phyloP scores from a whole-genome alignment of 2,797 vertebrate genomes.

The Brachyalestes nurse region DNA sequence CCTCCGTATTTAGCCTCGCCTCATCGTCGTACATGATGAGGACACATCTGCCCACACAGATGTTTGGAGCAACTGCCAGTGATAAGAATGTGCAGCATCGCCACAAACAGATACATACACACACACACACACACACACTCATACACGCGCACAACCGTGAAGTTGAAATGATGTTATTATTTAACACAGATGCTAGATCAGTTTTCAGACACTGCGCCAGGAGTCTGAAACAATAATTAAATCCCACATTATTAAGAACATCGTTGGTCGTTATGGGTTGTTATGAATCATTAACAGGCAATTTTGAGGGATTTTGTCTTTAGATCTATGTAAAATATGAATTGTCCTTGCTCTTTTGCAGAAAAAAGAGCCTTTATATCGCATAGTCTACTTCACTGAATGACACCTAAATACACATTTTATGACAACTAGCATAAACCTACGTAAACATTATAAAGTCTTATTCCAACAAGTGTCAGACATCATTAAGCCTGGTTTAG shows the following conservation, averaged over 20 bases:
- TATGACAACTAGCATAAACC: too few species aligned
- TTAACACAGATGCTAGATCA: slow-evolving; percentile 26
- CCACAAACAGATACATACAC: slow-evolving; percentile 27
- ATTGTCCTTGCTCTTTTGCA: too few species aligned
- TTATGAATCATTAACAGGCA: background rate
- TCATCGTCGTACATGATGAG: slow-evolving; percentile 39
- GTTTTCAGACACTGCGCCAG: background rate
- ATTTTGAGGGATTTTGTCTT: slow-evolving; percentile 8
- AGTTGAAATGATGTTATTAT: slow-evolving; percentile 33
- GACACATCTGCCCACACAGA: slow-evolving; percentile 29
- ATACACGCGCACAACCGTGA: background rate
- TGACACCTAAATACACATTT: too few species aligned
- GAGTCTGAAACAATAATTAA: background rate
- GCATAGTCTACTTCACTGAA: too few species aligned
- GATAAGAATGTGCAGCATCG: slow-evolving; percentile 41
- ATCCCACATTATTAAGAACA: background rate
- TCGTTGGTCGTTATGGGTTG: background rate
- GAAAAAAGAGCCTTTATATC: too few species aligned
- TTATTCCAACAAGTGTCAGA: too few species aligned
- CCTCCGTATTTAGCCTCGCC: slow-evolving; percentile 50
- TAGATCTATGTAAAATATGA: background rate
- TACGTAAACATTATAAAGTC: too few species aligned
- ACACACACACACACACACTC: background rate
- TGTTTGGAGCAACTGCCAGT: slow-evolving; percentile 42
- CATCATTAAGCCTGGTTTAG: too few species aligned